These are phyloP conservation scores for Itoplectis maculator DNA, from an alignment of 2,888 invertebrate species.

Conservation along the genomic window DNA sequence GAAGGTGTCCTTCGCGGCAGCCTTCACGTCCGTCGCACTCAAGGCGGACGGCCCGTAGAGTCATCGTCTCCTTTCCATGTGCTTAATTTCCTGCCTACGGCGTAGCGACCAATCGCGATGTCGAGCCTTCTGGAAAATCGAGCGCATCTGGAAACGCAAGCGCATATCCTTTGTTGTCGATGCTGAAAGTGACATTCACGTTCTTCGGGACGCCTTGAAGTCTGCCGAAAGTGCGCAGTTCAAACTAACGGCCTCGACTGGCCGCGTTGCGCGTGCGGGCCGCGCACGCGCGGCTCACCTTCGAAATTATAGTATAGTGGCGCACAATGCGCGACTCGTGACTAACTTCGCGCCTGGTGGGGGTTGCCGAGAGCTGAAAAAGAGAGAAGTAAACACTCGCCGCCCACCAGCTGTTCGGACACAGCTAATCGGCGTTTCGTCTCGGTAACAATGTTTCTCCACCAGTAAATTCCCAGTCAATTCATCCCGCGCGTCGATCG, in stretches of 20 bases:
- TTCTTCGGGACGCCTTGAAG: background rate
- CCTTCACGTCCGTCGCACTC: slow-evolving; percentile 65
- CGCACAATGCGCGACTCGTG: slow-evolving; percentile 16
- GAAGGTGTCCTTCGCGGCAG: slow-evolving; percentile 33
- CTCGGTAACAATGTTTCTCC: slow-evolving; percentile 18
- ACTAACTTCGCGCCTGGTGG: slow-evolving; percentile 37
- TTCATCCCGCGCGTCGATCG: background rate
- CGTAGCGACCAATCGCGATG: slow-evolving; percentile 66
- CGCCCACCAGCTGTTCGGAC: slow-evolving; percentile 49
- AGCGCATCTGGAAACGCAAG: too few relatives aligned
- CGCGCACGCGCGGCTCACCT: background rate
- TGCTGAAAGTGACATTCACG: too few relatives aligned
- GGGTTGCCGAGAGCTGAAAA: slow-evolving; percentile 25
- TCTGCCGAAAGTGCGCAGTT: slow-evolving; percentile 16
- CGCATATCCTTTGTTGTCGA: slow-evolving; percentile 5
- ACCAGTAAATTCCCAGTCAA: slow-evolving; percentile 8
- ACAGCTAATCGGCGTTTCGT: slow-evolving; percentile 17
- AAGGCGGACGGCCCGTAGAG: slow-evolving; percentile 72
- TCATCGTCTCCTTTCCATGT: slow-evolving; percentile 62
- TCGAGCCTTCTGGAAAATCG: slow-evolving; percentile 44
- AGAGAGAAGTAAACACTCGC: slow-evolving; percentile 31
- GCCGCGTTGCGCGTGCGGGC: too few relatives aligned
- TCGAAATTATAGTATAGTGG: background rate
- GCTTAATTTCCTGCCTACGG: slow-evolving; percentile 59
- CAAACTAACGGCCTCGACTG: slow-evolving; percentile 18